Evolutionary conservation across 2,888 invertebrate genomes (phyloP).

Genomic region (Acanthosepion pharaonis): DNA sequence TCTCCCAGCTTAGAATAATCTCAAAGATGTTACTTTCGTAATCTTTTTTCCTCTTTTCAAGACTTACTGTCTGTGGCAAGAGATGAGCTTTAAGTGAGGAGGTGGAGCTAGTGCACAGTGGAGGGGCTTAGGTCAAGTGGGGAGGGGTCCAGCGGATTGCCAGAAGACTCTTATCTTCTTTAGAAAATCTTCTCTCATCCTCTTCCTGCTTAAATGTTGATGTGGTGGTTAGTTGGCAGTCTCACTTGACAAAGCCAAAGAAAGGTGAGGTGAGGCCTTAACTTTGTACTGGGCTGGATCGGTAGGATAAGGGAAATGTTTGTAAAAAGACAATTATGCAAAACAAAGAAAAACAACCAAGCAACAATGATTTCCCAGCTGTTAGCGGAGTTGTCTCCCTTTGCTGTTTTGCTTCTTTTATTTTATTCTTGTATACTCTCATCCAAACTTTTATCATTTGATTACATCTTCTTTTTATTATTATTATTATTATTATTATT

Average conservation of each 20-base stretch:
- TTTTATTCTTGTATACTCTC: too few species aligned
- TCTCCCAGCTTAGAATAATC: slow-evolving; percentile 5
- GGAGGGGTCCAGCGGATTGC: slow-evolving; percentile 33
- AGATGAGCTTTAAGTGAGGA: neutral
- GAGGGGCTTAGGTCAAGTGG: neutral
- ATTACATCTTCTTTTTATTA: too few species aligned
- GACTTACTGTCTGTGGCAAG: slow-evolving; percentile 18
- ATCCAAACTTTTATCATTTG: too few species aligned
- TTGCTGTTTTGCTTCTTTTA: too few species aligned
- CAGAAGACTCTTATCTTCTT: slow-evolving; percentile 33
- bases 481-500: too few species aligned
- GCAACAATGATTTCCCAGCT: too few species aligned
- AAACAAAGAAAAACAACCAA: too few species aligned
- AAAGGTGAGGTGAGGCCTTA: slow-evolving; percentile 17
- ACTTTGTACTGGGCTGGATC: neutral
- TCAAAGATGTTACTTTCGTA: neutral
- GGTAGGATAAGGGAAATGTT: neutral
- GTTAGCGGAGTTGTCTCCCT: too few species aligned
- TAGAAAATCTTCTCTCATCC: neutral
- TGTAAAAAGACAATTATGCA: neutral
- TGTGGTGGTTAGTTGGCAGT: slow-evolving; percentile 18
- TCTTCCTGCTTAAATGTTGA: neutral
- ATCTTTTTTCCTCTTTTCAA: slow-evolving; percentile 33
- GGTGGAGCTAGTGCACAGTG: neutral
- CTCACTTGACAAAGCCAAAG: slow-evolving; percentile 23